Conservation (phyloP, 2,797 vertebrate species). For the Sus cebifrons region DNA sequence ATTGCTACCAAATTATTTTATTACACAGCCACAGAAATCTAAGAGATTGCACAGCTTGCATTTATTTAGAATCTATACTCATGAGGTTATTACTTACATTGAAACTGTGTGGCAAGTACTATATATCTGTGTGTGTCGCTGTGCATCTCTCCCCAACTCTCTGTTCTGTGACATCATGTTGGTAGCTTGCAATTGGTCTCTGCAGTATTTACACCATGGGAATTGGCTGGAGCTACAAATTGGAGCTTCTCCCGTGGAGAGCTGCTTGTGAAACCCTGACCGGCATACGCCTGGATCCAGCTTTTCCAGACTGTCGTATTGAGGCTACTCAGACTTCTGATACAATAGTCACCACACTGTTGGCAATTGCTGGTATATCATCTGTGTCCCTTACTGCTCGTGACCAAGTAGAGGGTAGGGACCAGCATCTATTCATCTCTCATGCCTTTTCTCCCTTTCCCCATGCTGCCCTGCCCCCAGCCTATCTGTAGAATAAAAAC, state of each 20-base stretch:
- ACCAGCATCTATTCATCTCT: neutral
- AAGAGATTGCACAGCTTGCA: neutral
- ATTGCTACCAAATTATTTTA: neutral
- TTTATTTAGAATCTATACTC: neutral
- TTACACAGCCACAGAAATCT: neutral
- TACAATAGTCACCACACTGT: neutral
- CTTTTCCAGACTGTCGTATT: rapidly evolving
- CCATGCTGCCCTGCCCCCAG: neutral
- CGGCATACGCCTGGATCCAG: rapidly evolving
- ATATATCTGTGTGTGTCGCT: too few species aligned
- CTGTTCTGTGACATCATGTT: neutral
- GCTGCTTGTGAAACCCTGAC: neutral
- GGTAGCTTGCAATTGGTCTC: neutral
- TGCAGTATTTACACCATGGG: neutral
- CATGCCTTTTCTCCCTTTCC: neutral
- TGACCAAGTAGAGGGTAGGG: neutral
- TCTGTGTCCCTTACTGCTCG: neutral
- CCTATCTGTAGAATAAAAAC: neutral
- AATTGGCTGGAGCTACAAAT: neutral
- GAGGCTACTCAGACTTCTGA: neutral
- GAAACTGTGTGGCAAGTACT: neutral
- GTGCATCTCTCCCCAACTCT: neutral
- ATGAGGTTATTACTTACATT: too few species aligned
- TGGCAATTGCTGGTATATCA: neutral
- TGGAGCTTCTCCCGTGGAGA: neutral